Evolutionary conservation across 2,113 vertebrate species (phyloP).

Genomic region (Syrmaticus mikado): DNA sequence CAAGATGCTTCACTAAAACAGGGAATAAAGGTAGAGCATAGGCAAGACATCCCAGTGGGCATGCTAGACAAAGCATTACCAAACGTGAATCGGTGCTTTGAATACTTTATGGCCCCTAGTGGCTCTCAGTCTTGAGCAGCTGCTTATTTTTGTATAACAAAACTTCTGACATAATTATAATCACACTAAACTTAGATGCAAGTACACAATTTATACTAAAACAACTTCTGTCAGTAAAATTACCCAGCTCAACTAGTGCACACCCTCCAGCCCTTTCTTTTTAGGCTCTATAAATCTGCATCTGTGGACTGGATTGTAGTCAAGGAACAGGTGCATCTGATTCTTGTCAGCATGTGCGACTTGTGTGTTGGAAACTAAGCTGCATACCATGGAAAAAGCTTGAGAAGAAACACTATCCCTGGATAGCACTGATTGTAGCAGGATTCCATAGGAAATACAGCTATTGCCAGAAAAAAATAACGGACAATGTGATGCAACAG

Average conservation of each 20-base stretch:
- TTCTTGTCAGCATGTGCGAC: background rate
- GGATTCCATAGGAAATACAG: background rate
- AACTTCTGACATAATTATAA: constrained; percentile 47
- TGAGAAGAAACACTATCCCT: constrained; percentile 18
- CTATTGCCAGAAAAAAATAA: constrained; percentile 4
- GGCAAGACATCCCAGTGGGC: background rate
- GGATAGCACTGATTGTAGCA: background rate
- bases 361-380: background rate
- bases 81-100: background rate
- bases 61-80: background rate
- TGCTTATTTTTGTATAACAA: constrained; percentile 44
- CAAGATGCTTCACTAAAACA: background rate
- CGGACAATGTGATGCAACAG: background rate
- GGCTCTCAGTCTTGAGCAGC: constrained; percentile 7
- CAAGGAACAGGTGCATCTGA: constrained; percentile 33
- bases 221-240: background rate
- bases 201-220: constrained; percentile 29
- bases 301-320: background rate
- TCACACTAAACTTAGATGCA: constrained; percentile 20
- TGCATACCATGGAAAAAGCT: background rate
- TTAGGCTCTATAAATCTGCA: background rate
- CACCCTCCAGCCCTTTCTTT: background rate
- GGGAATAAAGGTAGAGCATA: background rate
- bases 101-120: background rate
- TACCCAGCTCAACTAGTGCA: background rate